These are phyloP conservation scores for Chionis minor DNA, from an alignment of 2,113 vertebrate genomes.

Conservation along the genomic window DNA sequence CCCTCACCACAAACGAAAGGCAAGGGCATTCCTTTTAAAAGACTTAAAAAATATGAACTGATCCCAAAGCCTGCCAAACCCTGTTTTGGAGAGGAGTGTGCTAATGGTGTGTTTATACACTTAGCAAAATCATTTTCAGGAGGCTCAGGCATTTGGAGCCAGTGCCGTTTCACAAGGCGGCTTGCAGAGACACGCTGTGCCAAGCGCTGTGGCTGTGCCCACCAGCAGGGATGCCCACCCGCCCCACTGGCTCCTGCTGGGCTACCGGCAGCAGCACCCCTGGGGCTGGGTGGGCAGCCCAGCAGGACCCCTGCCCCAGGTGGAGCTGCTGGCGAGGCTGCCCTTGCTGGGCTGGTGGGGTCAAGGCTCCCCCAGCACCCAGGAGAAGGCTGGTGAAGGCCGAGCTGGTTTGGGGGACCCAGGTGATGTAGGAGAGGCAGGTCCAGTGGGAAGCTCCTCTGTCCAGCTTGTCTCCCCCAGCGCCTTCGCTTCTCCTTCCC, in stretches of 20 bases:
- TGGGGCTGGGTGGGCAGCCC: background rate
- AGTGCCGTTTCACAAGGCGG: background rate
- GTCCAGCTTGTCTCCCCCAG: background rate
- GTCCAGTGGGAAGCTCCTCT: background rate
- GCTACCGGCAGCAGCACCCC: fast-evolving
- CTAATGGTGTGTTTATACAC: background rate
- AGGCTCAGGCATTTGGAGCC: background rate
- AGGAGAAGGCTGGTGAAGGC: background rate
- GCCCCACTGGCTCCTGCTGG: fast-evolving
- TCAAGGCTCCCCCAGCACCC: background rate
- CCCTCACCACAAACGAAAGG: background rate
- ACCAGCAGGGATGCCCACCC: fast-evolving
- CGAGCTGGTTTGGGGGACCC: background rate
- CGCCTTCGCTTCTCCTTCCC: background rate
- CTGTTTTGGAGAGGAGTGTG: fast-evolving
- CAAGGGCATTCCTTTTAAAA: background rate
- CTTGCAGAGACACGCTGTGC: background rate
- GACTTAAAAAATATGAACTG: fast-evolving
- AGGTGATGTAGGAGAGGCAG: background rate
- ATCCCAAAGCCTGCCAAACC: background rate
- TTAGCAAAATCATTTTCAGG: background rate
- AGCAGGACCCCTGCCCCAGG: background rate
- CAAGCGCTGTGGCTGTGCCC: fast-evolving
- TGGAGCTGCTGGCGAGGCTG: background rate
- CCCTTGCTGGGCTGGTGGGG: background rate